Evolutionary conservation across 1,140 invertebrate genomes (phyloP).

Genomic region (Nymphalis io): DNA sequence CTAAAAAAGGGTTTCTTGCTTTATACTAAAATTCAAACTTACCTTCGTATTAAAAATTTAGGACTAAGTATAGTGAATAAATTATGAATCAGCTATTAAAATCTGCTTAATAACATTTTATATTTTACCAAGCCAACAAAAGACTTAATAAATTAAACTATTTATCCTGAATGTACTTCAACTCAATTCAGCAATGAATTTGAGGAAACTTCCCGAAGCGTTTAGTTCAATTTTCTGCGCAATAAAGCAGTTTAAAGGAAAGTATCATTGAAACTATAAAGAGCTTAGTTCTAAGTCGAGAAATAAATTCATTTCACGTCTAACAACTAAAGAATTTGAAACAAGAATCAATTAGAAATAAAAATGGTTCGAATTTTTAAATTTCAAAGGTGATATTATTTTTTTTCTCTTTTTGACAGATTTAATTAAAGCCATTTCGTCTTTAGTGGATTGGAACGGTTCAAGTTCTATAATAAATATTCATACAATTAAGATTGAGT

Average conservation of each 20-base stretch:
- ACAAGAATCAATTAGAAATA: constrained; percentile 3
- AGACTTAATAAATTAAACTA: constrained; percentile 22
- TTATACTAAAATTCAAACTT: background rate
- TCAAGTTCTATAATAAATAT: background rate
- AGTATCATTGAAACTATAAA: constrained; percentile 26
- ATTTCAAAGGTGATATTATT: background rate
- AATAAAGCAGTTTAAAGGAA: constrained; percentile 20
- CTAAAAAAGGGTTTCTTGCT: background rate
- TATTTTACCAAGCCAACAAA: background rate
- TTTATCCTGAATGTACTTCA: constrained; percentile 11
- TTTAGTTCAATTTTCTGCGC: constrained; percentile 20
- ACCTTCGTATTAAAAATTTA: background rate
- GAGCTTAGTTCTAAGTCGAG: background rate
- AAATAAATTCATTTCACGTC: constrained; percentile 8
- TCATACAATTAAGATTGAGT: too few relatives aligned
- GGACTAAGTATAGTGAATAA: background rate
- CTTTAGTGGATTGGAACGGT: background rate
- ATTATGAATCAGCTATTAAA: background rate
- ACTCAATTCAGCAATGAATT: constrained; percentile 21
- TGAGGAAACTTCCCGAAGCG: constrained; percentile 18
- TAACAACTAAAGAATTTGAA: background rate
- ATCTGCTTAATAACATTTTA: background rate
- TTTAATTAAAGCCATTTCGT: background rate
- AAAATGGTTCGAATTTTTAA: background rate
- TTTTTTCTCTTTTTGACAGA: background rate